Conservation (phyloP, 2,888 invertebrate species). For the Patella ulyssiponensis region DNA sequence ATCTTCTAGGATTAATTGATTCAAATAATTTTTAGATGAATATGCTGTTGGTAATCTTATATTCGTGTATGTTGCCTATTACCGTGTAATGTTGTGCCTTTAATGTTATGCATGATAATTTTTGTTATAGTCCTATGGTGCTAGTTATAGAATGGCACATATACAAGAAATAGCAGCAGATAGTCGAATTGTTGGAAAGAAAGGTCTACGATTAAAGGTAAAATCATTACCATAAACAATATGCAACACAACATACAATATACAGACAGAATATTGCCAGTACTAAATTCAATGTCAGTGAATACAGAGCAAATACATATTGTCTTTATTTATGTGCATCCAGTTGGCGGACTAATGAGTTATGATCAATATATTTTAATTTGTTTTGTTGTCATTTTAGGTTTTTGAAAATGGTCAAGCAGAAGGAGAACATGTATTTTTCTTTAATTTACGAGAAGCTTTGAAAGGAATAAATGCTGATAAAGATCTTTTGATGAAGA, state of each 20-base stretch:
- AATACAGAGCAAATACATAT: too few relatives aligned
- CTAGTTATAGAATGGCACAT: constrained; percentile 64
- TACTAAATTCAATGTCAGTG: too few relatives aligned
- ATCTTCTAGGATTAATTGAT: background rate
- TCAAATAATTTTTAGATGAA: constrained; percentile 15
- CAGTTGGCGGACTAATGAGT: background rate
- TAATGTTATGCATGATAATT: background rate
- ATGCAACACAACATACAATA: too few relatives aligned
- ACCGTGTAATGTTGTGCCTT: too few relatives aligned
- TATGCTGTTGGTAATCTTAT: background rate
- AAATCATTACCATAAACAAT: background rate
- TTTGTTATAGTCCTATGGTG: constrained; percentile 49
- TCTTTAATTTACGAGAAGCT: constrained; percentile 69
- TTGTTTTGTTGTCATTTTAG: constrained; percentile 43
- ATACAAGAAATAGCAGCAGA: constrained; percentile 61
- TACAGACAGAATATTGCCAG: too few relatives aligned
- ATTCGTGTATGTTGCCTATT: too few relatives aligned
- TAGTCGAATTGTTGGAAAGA: constrained; percentile 60
- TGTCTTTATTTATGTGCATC: too few relatives aligned
- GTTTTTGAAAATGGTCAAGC: constrained; percentile 68
- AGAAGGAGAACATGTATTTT: constrained; percentile 57
- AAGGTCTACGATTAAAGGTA: constrained; percentile 68
- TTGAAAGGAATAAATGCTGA: constrained; percentile 54
- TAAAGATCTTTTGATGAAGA: constrained; percentile 47
- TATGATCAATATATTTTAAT: background rate